Percentiles rank a stretch among this genome's conserved stretches.
These are phyloP conservation scores for Caiman crocodilus DNA, from an alignment of 2,797 vertebrate species.

Conservation along the genomic window DNA sequence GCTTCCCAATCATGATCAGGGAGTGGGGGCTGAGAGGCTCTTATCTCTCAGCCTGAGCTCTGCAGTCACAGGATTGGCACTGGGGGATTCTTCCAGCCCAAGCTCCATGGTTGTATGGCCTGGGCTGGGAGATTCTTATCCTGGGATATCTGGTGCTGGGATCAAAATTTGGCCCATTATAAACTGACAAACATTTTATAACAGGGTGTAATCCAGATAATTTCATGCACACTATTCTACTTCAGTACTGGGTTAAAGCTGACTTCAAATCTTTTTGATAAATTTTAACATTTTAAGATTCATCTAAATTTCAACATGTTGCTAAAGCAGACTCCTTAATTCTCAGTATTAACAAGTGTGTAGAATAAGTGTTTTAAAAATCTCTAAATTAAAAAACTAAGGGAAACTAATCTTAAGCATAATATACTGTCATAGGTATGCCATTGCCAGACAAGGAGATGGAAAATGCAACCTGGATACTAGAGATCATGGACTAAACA, in stretches of 20 bases:
- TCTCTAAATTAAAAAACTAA: constrained; percentile 11
- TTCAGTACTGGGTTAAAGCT: constrained; percentile 2
- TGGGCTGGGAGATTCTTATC: not conserved
- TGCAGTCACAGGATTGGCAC: no score
- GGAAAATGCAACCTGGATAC: not conserved
- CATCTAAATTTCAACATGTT: not conserved
- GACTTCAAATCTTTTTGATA: constrained; percentile 13
- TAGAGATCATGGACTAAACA: no score
- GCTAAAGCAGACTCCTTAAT: constrained; percentile 19
- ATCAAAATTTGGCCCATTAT: not conserved
- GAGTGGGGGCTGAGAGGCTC: no score
- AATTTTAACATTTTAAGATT: constrained; percentile 12
- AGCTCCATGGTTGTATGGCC: no score
- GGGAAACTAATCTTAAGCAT: not conserved
- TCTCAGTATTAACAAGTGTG: constrained; percentile 18
- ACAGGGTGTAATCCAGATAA: not conserved
- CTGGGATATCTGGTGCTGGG: not conserved
- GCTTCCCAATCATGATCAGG: no score
- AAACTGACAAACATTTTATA: not conserved
- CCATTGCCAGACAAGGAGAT: not conserved
- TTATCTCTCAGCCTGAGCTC: no score
- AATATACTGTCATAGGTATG: not conserved
- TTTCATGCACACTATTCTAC: not conserved
- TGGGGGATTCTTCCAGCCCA: no score
- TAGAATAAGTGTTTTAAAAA: constrained; percentile 27